Conservation (phyloP, 2,888 invertebrate genomes). For the Acronicta leporina region DNA sequence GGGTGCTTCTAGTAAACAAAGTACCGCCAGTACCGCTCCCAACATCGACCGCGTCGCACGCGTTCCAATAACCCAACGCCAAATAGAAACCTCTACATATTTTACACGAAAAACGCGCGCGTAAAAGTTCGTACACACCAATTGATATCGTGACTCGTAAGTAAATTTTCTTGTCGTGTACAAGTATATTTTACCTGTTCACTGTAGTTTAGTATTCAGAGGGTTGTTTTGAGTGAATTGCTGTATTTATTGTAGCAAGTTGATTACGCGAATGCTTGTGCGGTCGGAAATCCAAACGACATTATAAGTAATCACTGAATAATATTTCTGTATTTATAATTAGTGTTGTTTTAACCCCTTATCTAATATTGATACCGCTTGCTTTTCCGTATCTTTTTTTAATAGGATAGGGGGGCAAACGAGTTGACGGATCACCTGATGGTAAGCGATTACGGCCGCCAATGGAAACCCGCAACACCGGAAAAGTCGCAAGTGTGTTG, state of each 20-base stretch:
- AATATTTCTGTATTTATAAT: conserved; percentile 5
- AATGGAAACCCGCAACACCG: too few species aligned
- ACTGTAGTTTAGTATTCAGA: conserved; percentile 10
- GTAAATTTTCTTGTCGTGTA: conserved; percentile 37
- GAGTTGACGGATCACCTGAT: too few species aligned
- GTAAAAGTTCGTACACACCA: conserved; percentile 51
- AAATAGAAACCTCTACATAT: conserved; percentile 36
- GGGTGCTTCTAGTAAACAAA: conserved; percentile 52
- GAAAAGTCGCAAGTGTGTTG: too few species aligned
- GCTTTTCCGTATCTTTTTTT: neutral
- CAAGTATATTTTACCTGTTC: conserved; percentile 4
- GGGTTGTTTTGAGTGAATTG: conserved; percentile 41
- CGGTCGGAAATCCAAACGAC: conserved; percentile 37
- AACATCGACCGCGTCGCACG: conserved; percentile 56
- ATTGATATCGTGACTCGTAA: conserved; percentile 51
- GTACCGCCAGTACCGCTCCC: conserved; percentile 53
- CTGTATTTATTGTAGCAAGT: conserved; percentile 49
- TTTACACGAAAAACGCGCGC: conserved; percentile 55
- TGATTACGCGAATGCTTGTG: conserved; percentile 42
- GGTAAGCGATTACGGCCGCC: too few species aligned
- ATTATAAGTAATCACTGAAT: conserved; percentile 27
- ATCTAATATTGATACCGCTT: neutral
- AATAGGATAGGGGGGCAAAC: too few species aligned
- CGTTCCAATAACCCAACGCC: conserved; percentile 46
- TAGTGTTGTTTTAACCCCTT: neutral